Base-by-base conservation (phyloP, 2,888 invertebrate species). In the Thecophora atra region DNA sequence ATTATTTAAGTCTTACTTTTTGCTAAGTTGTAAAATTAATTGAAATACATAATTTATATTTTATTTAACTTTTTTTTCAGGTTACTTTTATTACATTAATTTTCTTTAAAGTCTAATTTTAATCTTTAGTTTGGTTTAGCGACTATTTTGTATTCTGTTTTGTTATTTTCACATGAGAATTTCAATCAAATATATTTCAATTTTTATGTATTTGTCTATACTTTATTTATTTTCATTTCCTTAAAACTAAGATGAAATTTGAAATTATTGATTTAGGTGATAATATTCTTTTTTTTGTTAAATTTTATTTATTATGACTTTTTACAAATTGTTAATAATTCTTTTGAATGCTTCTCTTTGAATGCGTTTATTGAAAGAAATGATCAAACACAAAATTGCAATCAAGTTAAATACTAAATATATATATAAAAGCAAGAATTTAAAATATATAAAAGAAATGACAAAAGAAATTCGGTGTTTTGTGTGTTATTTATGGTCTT, bases 311-410 rank as follows among this genome's bases (percentile, higher is more conserved):
- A 26, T 52, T 52, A 19, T 52, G 19, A 19, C 24, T n/a, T 54
- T 56, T 24, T 24, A 56, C 19, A 24, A 19, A n/a, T 56, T 24
- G 26, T 4, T 1, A 13, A 19, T 54, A 3, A 24, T 52, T 19
- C 8, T 15, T 67, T 30, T 69, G 65, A 21, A 37, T 62, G 15
- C 42, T 56, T 70, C 3, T 62, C 28, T 30, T 64, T n/a, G 24
- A 47, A 52, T 65, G 56, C 19, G 26, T 56, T 72, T 73, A 44
- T n/a, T n/a, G n/a, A n/a, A n/a, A n/a, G n/a, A n/a, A n/a, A n/a
- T n/a, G n/a, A n/a, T n/a, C n/a, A n/a, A n/a, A n/a, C n/a, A n/a
- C n/a, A n/a, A n/a, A n/a, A n/a, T n/a, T n/a, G n/a, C n/a, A n/a
- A n/a, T n/a, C n/a, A n/a, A n/a, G n/a, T n/a, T n/a, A n/a, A n/a